Evolutionary conservation across 2,888 invertebrate genomes (phyloP).

Genomic region (Pharmacophagus antenor): DNA sequence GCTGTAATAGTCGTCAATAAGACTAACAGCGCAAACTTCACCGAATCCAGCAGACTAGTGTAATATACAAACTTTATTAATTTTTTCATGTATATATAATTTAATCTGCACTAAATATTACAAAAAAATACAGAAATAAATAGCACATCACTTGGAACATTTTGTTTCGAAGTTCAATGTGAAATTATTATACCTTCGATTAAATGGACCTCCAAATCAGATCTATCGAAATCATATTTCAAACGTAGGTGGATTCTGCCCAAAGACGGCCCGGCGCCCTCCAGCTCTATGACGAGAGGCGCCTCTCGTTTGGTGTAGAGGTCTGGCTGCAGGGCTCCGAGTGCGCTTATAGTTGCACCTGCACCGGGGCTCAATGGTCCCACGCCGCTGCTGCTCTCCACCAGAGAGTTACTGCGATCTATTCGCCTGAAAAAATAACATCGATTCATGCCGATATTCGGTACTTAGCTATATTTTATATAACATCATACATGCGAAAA

Average conservation of each 20-base stretch:
- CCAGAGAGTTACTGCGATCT: conserved; percentile 77
- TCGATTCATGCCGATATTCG: too few relatives aligned
- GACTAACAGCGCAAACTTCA: too few relatives aligned
- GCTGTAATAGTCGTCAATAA: too few relatives aligned
- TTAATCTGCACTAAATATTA: too few relatives aligned
- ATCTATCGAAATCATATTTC: conserved; percentile 94
- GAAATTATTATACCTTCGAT: conserved; percentile 86
- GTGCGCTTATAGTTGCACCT: conserved; percentile 65
- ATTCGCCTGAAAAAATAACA: conserved; percentile 69
- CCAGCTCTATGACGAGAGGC: conserved; percentile 85
- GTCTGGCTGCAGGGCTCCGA: conserved; percentile 93
- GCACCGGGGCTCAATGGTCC: conserved; percentile 71
- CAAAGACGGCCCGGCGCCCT: conserved; percentile 84
- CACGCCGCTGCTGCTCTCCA: conserved; percentile 70
- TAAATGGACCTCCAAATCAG: conserved; percentile 93
- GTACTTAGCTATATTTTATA: background rate
- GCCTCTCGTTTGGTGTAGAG: conserved; percentile 91
- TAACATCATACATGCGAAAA: background rate
- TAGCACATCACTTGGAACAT: too few relatives aligned
- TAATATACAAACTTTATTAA: too few relatives aligned
- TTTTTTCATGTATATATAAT: too few relatives aligned
- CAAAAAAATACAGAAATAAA: too few relatives aligned
- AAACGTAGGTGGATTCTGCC: conserved; percentile 92
- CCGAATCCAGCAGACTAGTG: too few relatives aligned
- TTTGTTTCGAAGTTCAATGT: background rate